Percentiles rank a stretch among this genome's conserved stretches.
phyloP scores from a whole-genome alignment of 2,113 vertebrate genomes.

The human (Homo sapiens) region GRCh38 chr2:218402001-218402500 shows the following conservation, averaged over 20 bases:
- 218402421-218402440: background rate
- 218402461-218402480: background rate
- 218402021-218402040: background rate
- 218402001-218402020: background rate
- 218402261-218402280: background rate
- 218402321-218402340: background rate
- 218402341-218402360: slow-evolving; percentile 91
- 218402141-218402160: slow-evolving; percentile 80
- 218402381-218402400: slow-evolving; percentile 93
- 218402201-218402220: slow-evolving; percentile 86
- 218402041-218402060: background rate
- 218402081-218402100: background rate
- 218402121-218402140: slow-evolving; percentile 82
- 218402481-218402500: background rate
- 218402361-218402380: slow-evolving; percentile 97
- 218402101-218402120: slow-evolving; percentile 67
- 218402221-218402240: background rate
- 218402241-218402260: background rate
- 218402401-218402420: slow-evolving; percentile 87
- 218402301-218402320: accelerated
- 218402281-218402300: background rate
- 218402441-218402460: background rate
- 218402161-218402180: slow-evolving; percentile 85
- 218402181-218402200: slow-evolving; percentile 85
- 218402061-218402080: background rate